Evolutionary conservation across 2,888 invertebrate species (phyloP), one percentile per base, ranked within the genome.

Genomic region (Cryptocheilus praepositus): DNA sequence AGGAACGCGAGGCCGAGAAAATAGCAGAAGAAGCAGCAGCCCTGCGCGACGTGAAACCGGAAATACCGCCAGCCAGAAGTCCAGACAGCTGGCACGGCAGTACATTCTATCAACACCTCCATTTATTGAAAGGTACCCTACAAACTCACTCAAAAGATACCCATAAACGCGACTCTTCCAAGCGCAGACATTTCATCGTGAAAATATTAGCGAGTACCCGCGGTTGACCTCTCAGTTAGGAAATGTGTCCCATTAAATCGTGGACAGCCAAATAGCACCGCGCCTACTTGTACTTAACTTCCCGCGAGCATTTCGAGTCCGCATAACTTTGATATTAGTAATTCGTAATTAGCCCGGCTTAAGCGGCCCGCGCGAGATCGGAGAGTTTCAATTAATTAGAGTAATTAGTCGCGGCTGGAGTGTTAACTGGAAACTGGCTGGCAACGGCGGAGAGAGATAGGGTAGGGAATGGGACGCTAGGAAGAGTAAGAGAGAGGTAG

Each of bases 1-100:
- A 87, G 87, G 87, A 87, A 74, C 83, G 86, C 57, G 87, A 87
- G 67, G 86, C 86, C 11, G 87, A 87, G 67, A 87, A 87, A 74
- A 77, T 85, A 43, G 82, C 86, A 3, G 87, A 86, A 64, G 86
- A 87, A 61, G 77, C 79, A 4, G 82, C 84, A 13, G 76, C 82
- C 43, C 54, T 81, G 55, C 83, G 85, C 36, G 86, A 87, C 64
- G 79, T 86, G 0, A 87, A 87, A 65, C 81, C 86, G 21, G 85
- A 87, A 67, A 65, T 86, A 25, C 72, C 73, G 57, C 64, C 82
- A 7, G 77, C 83, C 21, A 84, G 84, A 74, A 85, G 81, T 75
- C 81, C 83, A n/a, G 86, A 86, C 51, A 83, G 78, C 67, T 87
- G 87, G 87, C 86, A 86, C 57, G 83, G 83, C 36, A 82, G 74